These are phyloP conservation scores for Tragulus kanchil DNA, from an alignment of 2,113 vertebrate species.

Conservation along the genomic window DNA sequence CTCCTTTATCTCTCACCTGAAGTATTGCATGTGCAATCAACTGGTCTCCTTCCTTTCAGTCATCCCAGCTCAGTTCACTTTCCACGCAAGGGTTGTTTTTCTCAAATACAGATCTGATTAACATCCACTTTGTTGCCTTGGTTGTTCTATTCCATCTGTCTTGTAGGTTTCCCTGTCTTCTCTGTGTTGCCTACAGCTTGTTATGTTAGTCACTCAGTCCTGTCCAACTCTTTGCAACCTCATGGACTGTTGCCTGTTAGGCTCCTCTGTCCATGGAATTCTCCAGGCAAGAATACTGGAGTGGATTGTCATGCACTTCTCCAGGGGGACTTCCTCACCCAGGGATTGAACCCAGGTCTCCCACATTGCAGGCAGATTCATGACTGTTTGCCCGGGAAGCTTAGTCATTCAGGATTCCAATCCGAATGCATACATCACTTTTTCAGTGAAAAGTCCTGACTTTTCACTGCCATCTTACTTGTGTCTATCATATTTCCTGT, in stretches of 20 bases:
- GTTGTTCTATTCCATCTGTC: neutral
- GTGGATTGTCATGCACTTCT: too few species aligned
- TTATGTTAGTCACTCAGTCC: neutral
- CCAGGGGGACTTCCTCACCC: too few species aligned
- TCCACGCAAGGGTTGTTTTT: neutral
- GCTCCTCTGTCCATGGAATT: too few species aligned
- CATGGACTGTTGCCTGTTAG: too few species aligned
- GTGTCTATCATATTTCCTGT: neutral
- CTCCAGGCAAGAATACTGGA: too few species aligned
- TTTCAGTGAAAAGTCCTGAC: neutral
- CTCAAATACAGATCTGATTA: neutral
- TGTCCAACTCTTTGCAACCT: too few species aligned
- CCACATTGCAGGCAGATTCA: too few species aligned
- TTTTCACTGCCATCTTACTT: neutral
- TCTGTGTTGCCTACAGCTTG: neutral
- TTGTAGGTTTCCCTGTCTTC: neutral
- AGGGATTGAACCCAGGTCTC: too few species aligned
- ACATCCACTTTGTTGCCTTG: neutral
- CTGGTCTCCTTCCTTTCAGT: neutral
- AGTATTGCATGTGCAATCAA: neutral
- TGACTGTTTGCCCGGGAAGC: too few species aligned
- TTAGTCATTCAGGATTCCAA: neutral
- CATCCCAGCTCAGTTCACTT: neutral
- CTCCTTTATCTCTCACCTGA: neutral
- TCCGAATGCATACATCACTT: neutral